A percentile compares a stretch with the other conserved stretches of the same genome.
phyloP scores from a whole-genome alignment of 2,113 vertebrate genomes.

The Suricata suricatta region DNA sequence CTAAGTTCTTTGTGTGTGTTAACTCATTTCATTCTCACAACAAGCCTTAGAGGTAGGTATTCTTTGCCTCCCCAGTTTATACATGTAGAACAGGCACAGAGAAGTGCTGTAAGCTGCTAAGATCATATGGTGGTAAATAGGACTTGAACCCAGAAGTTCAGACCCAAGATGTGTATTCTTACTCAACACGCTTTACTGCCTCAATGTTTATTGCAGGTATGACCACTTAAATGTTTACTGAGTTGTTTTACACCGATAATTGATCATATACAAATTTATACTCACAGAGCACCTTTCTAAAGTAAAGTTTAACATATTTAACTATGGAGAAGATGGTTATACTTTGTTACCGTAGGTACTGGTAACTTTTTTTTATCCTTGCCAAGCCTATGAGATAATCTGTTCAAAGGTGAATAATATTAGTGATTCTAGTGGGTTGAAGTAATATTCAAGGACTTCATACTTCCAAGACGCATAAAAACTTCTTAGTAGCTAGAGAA shows the following conservation, averaged over 20 bases:
- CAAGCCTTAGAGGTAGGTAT: background rate
- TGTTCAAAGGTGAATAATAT: conserved; percentile 6
- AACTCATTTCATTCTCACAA: background rate
- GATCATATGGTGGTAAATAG: background rate
- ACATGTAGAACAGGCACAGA: background rate
- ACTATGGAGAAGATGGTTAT: background rate
- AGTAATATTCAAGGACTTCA: background rate
- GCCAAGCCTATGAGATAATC: background rate
- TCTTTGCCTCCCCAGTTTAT: background rate
- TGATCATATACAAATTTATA: background rate
- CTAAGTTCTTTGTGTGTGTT: background rate
- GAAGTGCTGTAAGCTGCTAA: background rate
- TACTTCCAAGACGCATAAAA: conserved; percentile 6
- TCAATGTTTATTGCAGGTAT: background rate
- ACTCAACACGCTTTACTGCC: background rate
- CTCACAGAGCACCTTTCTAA: background rate
- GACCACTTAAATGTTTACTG: background rate
- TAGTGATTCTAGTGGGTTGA: conserved; percentile 5
- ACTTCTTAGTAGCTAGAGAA: conserved; percentile 27
- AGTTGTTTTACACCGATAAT: background rate
- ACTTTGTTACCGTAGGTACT: background rate
- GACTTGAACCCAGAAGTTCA: background rate
- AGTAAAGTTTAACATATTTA: conserved; percentile 14
- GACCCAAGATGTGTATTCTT: background rate
- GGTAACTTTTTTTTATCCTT: background rate